Evolutionary conservation across 2,113 vertebrate genomes (phyloP).

Genomic region (Cairina moschata): DNA sequence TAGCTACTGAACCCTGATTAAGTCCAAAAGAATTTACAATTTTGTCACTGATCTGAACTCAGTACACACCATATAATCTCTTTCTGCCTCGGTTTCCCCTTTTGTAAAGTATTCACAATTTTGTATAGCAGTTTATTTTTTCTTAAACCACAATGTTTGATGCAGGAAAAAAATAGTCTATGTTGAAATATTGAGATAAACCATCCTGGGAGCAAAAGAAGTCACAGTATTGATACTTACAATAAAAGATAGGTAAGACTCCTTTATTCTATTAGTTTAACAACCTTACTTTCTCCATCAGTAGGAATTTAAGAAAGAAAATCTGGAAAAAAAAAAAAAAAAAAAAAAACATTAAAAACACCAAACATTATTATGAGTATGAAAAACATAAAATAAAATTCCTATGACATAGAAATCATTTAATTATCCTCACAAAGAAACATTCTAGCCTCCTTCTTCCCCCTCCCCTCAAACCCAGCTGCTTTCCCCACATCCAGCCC

Average conservation of each 20-base stretch:
- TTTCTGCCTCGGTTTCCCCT: background rate
- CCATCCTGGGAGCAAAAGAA: background rate
- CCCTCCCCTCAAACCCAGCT: no score
- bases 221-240: background rate
- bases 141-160: background rate
- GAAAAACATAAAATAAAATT: background rate
- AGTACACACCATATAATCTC: background rate
- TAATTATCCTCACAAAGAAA: background rate
- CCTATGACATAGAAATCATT: background rate
- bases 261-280: background rate
- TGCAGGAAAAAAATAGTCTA: background rate
- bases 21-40: background rate
- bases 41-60: background rate
- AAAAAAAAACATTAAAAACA: background rate
- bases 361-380: background rate
- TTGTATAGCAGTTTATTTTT: background rate
- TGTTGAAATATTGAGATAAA: background rate
- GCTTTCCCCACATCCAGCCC: background rate
- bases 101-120: background rate
- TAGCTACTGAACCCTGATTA: background rate
- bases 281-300: background rate
- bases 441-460: background rate
- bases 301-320: background rate
- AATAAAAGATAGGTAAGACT: background rate
- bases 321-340: background rate